Evolutionary conservation across 2,888 invertebrate genomes (phyloP).

Genomic region (Nemotelus nigrinus): DNA sequence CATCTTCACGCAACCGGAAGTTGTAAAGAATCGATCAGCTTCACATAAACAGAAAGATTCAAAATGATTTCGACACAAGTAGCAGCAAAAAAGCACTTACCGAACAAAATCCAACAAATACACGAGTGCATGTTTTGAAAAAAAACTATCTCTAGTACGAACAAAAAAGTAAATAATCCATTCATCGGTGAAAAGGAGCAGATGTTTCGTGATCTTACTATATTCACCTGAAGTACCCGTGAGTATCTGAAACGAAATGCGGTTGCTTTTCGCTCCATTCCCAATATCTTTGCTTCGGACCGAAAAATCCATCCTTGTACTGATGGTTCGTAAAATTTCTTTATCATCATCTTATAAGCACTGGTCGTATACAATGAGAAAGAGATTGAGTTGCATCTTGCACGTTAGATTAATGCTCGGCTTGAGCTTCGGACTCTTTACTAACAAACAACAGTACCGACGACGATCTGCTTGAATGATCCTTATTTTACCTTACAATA

Average conservation of each 20-base stretch:
- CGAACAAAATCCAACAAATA: constrained; percentile 5
- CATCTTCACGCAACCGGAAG: neutral
- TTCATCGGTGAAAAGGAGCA: constrained; percentile 41
- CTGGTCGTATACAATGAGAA: neutral
- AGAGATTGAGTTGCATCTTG: constrained; percentile 41
- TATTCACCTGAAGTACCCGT: neutral
- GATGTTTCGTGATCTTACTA: constrained; percentile 24
- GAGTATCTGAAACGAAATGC: neutral
- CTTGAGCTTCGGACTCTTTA: neutral
- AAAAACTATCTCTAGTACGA: neutral
- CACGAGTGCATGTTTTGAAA: neutral
- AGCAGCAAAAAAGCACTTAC: neutral
- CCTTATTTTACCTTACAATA: constrained; percentile 15
- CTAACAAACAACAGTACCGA: neutral
- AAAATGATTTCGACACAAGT: constrained; percentile 1
- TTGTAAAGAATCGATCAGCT: constrained; percentile 25
- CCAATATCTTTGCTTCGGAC: neutral
- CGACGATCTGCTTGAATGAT: neutral
- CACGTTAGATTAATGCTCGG: neutral
- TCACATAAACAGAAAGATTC: neutral
- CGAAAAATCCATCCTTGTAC: constrained; percentile 9
- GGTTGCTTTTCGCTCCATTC: constrained; percentile 26
- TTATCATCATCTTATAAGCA: constrained; percentile 9
- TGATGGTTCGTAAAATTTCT: constrained; percentile 29
- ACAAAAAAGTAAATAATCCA: constrained; percentile 14